These are phyloP conservation scores for Hypsibius dujardini DNA, from an alignment of 1,140 invertebrate genomes.

Conservation along the genomic window DNA sequence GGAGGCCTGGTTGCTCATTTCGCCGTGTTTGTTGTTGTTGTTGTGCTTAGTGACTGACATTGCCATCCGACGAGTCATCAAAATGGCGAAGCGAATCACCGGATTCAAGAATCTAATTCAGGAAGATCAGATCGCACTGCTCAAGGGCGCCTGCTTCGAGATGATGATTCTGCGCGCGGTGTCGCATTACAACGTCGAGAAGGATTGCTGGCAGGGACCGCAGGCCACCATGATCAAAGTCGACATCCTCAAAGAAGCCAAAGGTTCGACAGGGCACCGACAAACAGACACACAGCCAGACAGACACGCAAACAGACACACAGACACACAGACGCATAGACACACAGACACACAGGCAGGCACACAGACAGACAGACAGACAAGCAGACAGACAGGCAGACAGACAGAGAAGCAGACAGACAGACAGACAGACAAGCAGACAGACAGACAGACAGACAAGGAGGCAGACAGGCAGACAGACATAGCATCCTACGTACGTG, in stretches of 20 bases:
- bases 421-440: no score
- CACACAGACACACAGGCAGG: no score
- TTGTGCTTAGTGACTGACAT: constrained; percentile 51
- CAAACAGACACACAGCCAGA: no score
- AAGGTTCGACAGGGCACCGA: constrained; percentile 25
- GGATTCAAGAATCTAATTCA: constrained; percentile 75
- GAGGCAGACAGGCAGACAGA: no score
- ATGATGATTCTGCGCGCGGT: constrained; percentile 76
- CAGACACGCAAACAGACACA: no score
- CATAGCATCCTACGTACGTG: no score
- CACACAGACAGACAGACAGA: no score
- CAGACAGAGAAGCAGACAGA: no score
- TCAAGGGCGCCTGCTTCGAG: constrained; percentile 73
- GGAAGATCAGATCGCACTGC: constrained; percentile 66
- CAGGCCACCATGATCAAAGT: constrained; percentile 44
- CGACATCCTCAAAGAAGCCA: constrained; percentile 64
- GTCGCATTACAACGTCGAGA: constrained; percentile 65
- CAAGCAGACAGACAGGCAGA: no score
- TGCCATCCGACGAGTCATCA: constrained; percentile 68
- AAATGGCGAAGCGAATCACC: constrained; percentile 73
- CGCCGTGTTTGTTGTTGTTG: constrained; percentile 21
- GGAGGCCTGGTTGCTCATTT: background rate
- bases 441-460: no score
- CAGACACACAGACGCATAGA: no score
- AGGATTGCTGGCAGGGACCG: constrained; percentile 55